Evolutionary conservation across 1,140 invertebrate species (phyloP), one percentile per base, ranked within the genome.

Genomic region (Archivesica marissinica): DNA sequence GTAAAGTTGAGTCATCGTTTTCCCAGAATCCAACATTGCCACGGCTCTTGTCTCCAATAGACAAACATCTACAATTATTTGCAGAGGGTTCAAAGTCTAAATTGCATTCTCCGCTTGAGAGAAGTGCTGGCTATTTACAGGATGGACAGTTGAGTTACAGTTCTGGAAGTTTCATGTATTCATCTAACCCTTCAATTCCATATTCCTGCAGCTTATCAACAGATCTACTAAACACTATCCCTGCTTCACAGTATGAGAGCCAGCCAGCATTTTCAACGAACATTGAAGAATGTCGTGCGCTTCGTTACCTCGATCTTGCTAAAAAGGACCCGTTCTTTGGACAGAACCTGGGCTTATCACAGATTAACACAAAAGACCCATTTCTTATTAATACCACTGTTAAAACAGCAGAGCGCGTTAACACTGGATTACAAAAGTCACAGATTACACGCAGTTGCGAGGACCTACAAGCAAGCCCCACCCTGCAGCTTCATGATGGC

Each of bases 271-370:
- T 84, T 50, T 41, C 59, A 25, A 61, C 70, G 35, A 84, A 66
- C 30, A 75, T 76, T 50, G 70, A 75, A 38, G 68, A 84, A 70
- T 85, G 44, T 52, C 72, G 39, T 0, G 68, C 56, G 1, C 41
- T 77, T 3, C 23, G 70, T 44, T 85, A 77, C 33, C 38, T 85
- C n/a, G 82, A 85, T 50, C 35, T 85, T 6, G 82, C 70, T 25
- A 85, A 78, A 38, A 85, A 85, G 30, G 82, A 85, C 33, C 82
- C 82, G 28, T 85, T 77, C 50, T 68, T 85, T 39, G 74, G 82
- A 11, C 74, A 70, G 44, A 77, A 66, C 33, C 44, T 41, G 50
- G 74, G 75, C 7, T 38, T 78, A 25, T 4, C 72, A 0, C 72
- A 77, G 35, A 54, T 85, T 6, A 85, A 85, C 56, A 33, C 52